Conservation (phyloP, 2,113 vertebrate species). For the Nycticebus coucang region DNA sequence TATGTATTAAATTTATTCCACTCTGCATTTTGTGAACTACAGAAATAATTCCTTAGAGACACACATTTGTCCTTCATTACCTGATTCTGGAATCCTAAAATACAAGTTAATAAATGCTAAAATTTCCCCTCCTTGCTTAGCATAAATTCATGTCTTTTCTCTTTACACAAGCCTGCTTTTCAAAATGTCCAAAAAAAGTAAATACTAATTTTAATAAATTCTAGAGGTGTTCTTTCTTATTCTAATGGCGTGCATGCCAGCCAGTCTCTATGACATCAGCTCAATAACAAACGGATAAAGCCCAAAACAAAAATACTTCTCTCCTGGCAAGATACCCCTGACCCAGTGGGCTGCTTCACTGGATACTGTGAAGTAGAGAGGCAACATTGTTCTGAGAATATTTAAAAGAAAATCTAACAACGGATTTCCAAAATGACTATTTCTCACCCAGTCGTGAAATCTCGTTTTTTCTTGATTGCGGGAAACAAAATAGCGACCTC, state of each 20-base stretch:
- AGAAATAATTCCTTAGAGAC: slow-evolving; percentile 25
- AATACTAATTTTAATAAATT: not conserved
- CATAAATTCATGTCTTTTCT: not conserved
- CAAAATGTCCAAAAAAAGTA: not conserved
- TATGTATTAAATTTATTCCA: slow-evolving; percentile 21
- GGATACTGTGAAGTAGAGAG: not conserved
- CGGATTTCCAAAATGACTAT: not conserved
- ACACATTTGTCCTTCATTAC: not conserved
- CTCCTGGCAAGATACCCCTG: not conserved
- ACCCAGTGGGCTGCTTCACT: not conserved
- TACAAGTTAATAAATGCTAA: not conserved
- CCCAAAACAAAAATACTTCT: slow-evolving; percentile 1
- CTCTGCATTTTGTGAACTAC: slow-evolving; percentile 42
- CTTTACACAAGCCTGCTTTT: not conserved
- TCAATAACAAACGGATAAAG: not conserved
- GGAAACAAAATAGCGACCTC: not conserved
- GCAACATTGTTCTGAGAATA: not conserved
- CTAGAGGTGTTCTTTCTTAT: not conserved
- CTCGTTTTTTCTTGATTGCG: not conserved
- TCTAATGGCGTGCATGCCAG: not conserved
- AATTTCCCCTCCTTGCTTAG: not conserved
- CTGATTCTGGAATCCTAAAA: not conserved
- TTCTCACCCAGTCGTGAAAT: not conserved
- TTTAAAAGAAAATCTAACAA: not conserved
- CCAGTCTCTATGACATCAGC: not conserved